phyloP scores from a whole-genome alignment of 2,888 invertebrate genomes.

The Cosmopolites sordidus region DNA sequence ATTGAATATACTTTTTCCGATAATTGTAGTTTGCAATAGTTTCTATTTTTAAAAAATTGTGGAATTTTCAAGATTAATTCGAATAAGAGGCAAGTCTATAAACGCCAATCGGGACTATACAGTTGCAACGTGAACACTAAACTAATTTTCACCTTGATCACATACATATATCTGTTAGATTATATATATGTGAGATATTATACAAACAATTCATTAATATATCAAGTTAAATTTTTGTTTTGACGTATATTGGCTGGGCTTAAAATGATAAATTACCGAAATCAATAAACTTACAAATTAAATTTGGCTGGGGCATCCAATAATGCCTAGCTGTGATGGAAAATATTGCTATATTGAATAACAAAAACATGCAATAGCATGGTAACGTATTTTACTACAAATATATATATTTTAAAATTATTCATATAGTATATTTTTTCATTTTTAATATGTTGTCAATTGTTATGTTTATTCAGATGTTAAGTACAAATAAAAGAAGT shows the following conservation, averaged over 20 bases:
- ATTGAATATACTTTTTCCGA: no score
- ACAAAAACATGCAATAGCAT: neutral
- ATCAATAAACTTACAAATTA: conserved; percentile 1
- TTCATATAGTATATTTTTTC: no score
- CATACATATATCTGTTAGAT: conserved; percentile 8
- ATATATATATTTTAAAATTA: no score
- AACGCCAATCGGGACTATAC: no score
- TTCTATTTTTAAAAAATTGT: no score
- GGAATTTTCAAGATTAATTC: no score
- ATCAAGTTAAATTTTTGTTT: conserved; percentile 19
- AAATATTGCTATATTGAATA: neutral
- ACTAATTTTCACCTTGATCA: neutral
- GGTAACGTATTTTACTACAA: no score
- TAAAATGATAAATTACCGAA: conserved; percentile 20
- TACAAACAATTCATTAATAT: conserved; percentile 24
- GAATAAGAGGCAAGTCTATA: no score
- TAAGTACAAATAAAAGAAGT: no score
- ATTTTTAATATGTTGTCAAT: no score
- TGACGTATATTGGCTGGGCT: conserved; percentile 21
- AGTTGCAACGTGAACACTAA: neutral
- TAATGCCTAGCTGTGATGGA: neutral
- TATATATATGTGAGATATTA: conserved; percentile 16
- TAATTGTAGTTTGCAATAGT: no score
- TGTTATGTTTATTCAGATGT: no score
- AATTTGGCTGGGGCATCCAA: neutral